Percentiles rank a stretch among this genome's conserved stretches.
phyloP scores from a whole-genome alignment of 2,113 vertebrate genomes.

The Donacobius atricapilla region DNA sequence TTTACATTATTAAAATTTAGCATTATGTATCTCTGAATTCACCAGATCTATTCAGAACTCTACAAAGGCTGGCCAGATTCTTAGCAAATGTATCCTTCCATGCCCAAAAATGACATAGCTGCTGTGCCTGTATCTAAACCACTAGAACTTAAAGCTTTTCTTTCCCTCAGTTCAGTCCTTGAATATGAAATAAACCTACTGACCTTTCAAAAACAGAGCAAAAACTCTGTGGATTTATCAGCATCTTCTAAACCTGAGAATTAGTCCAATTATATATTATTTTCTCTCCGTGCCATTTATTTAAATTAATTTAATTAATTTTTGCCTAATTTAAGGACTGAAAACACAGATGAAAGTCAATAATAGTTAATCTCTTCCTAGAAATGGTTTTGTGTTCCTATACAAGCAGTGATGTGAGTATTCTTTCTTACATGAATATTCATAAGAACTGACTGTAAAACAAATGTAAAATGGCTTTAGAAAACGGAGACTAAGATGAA shows the following conservation, averaged over 20 bases:
- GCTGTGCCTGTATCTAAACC: not conserved
- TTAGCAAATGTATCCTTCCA: not conserved
- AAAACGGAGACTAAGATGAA: not conserved
- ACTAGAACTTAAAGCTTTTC: not conserved
- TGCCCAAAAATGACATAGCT: not conserved
- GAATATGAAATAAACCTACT: not conserved
- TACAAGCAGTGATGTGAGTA: not conserved
- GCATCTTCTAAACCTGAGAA: not conserved
- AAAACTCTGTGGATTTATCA: not conserved
- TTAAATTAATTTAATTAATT: not conserved
- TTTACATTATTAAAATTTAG: not conserved
- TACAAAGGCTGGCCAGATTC: not conserved
- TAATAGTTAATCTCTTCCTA: not conserved
- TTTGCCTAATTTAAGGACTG: not conserved
- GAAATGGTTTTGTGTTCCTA: not conserved
- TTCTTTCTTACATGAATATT: not conserved
- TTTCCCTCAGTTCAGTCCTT: not conserved
- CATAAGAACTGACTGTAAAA: not conserved
- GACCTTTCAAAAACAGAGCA: not conserved
- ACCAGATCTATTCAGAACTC: not conserved
- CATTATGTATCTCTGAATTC: not conserved
- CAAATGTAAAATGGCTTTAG: not conserved
- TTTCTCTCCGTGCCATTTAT: not conserved
- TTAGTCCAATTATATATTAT: not conserved
- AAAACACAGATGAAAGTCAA: not conserved